Evolutionary conservation across 2,888 invertebrate species (phyloP).

Genomic region (Meiosimyza decipiens): DNA sequence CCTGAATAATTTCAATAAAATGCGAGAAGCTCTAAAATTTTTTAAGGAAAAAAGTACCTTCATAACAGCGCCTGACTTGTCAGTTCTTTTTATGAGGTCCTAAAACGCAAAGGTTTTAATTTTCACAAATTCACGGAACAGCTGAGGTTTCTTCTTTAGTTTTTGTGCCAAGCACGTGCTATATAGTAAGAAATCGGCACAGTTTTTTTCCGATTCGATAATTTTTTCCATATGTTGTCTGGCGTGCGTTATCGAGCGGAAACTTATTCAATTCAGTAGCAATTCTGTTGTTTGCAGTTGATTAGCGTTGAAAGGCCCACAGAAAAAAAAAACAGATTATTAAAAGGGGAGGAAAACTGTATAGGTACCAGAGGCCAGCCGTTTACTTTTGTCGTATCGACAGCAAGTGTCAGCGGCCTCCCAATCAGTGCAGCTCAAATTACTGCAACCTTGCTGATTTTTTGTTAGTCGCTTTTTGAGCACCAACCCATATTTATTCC

Average conservation of each 20-base stretch:
- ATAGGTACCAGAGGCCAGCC: neutral
- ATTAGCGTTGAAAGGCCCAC: slow-evolving; percentile 9
- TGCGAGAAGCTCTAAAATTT: too few species aligned
- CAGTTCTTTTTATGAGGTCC: too few species aligned
- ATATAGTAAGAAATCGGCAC: slow-evolving; percentile 39
- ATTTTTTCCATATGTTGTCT: slow-evolving; percentile 42
- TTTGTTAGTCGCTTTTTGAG: neutral
- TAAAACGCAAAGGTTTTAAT: too few species aligned
- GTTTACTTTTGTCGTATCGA: slow-evolving; percentile 7
- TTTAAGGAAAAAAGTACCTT: too few species aligned
- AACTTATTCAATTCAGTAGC: slow-evolving; percentile 43
- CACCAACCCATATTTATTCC: too few species aligned
- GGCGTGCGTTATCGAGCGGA: slow-evolving; percentile 43
- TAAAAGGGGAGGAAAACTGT: neutral
- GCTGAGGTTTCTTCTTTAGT: slow-evolving; percentile 11
- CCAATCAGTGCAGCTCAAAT: slow-evolving; percentile 18
- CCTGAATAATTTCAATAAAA: too few species aligned
- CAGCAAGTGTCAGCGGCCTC: slow-evolving; percentile 30
- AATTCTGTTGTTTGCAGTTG: slow-evolving; percentile 38
- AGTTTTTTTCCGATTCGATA: neutral
- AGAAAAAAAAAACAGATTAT: too few species aligned
- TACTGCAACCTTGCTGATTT: slow-evolving; percentile 5
- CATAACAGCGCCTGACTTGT: too few species aligned
- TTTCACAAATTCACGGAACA: slow-evolving; percentile 13
- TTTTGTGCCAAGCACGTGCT: slow-evolving; percentile 40